These are phyloP conservation scores for Troglohyphantes excavatus DNA, from an alignment of 2,888 invertebrate species.

Conservation along the genomic window DNA sequence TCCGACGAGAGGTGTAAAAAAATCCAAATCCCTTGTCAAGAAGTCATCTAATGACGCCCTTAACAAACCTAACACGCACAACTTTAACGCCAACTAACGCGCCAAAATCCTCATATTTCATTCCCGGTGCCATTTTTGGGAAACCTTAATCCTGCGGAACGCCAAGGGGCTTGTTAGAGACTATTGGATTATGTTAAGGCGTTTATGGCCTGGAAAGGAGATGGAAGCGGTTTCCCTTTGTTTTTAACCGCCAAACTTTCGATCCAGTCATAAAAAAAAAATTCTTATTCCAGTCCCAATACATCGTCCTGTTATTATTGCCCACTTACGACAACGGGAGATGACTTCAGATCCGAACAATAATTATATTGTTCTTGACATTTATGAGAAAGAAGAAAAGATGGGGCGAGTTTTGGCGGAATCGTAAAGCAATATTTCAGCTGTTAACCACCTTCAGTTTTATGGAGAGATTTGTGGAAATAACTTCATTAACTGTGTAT, in stretches of 20 bases:
- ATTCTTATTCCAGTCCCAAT: background rate
- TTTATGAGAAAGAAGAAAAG: background rate
- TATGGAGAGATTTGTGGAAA: background rate
- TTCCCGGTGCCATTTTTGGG: constrained; percentile 42
- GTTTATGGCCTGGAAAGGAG: constrained; percentile 39
- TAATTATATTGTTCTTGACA: background rate
- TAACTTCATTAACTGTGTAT: background rate
- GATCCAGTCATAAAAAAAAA: background rate
- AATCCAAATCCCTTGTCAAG: background rate
- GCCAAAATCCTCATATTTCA: constrained; percentile 65
- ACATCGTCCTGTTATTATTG: background rate
- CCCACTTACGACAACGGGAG: background rate
- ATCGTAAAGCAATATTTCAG: background rate
- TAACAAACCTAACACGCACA: constrained; percentile 54
- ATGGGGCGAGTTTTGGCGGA: background rate
- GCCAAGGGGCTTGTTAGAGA: constrained; percentile 54
- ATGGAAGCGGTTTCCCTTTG: constrained; percentile 14
- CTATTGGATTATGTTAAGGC: constrained; percentile 74
- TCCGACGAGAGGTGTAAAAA: constrained; percentile 16
- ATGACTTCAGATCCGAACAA: background rate
- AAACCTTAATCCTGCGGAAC: constrained; percentile 64
- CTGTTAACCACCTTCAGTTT: background rate
- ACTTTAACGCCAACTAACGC: constrained; percentile 44
- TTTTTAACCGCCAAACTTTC: constrained; percentile 13
- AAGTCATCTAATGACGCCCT: constrained; percentile 43